These are phyloP conservation scores for Myoxocephalus aenaeus DNA, from an alignment of 2,797 vertebrate species.

Conservation along the genomic window DNA sequence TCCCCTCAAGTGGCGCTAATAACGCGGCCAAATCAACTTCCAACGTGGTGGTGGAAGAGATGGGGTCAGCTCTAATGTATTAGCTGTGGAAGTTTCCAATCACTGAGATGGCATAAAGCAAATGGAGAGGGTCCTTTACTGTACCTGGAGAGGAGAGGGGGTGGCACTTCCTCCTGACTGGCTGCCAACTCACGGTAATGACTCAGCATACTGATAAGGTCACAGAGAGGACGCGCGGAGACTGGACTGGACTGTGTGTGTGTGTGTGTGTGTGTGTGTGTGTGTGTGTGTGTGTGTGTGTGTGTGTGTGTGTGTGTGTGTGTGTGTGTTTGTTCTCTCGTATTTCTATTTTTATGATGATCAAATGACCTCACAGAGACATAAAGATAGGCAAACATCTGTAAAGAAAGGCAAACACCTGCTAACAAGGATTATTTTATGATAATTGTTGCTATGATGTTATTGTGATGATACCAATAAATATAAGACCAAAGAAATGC, in stretches of 20 bases:
- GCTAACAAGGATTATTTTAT: background rate
- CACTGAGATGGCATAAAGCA: conserved; percentile 61
- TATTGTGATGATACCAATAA: background rate
- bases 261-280: background rate
- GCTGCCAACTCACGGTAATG: conserved; percentile 66
- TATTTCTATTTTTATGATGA: conserved; percentile 4
- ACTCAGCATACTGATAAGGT: conserved; percentile 64
- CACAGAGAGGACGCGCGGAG: conserved; percentile 46
- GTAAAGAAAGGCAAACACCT: background rate
- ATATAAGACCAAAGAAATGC: background rate
- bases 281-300: background rate
- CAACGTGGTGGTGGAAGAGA: conserved; percentile 36
- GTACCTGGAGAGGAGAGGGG: conserved; percentile 54
- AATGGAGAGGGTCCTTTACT: conserved; percentile 35
- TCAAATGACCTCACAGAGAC: background rate
- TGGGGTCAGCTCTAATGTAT: conserved; percentile 56
- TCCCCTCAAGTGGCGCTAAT: conserved; percentile 17
- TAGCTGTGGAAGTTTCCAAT: conserved; percentile 64
- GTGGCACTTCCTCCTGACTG: conserved; percentile 50
- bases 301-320: background rate
- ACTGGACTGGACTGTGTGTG: background rate
- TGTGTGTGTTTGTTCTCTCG: background rate
- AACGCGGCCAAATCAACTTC: conserved; percentile 46
- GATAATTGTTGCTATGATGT: background rate
- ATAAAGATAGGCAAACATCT: background rate